A percentile compares a stretch with the other conserved stretches of the same genome.
Evolutionary conservation across 2,888 invertebrate genomes (phyloP).

Genomic region (Leucania comma): DNA sequence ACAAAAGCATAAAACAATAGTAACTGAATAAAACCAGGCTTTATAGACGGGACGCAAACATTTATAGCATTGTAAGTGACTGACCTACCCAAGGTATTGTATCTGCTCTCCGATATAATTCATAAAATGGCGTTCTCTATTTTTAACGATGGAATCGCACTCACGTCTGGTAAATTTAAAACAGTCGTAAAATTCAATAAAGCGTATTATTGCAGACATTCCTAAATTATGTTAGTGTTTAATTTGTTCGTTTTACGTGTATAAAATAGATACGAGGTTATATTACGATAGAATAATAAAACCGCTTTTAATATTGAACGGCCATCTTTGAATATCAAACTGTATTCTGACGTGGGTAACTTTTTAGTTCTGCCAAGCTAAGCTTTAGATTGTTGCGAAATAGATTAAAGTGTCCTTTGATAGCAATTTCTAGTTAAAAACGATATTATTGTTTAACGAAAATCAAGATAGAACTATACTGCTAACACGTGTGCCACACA

Average conservation of each 20-base stretch:
- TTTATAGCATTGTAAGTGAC: constrained; percentile 33
- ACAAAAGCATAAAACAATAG: constrained; percentile 25
- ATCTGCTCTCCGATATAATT: constrained; percentile 64
- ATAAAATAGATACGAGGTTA: constrained; percentile 61
- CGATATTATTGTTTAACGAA: constrained; percentile 7
- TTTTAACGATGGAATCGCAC: constrained; percentile 66
- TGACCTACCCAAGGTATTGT: constrained; percentile 42
- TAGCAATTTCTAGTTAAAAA: constrained; percentile 13
- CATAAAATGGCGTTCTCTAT: constrained; percentile 63
- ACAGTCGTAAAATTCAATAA: constrained; percentile 71
- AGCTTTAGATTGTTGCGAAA: constrained; percentile 28
- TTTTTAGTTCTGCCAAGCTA: constrained; percentile 18
- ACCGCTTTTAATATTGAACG: constrained; percentile 44
- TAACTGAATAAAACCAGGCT: constrained; percentile 24
- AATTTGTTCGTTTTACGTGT: constrained; percentile 63
- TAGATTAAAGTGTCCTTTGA: constrained; percentile 30
- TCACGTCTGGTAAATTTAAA: constrained; percentile 65
- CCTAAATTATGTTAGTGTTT: constrained; percentile 68
- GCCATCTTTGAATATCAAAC: constrained; percentile 39
- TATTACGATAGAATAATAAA: constrained; percentile 57
- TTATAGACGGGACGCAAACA: constrained; percentile 22
- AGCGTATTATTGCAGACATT: constrained; percentile 69
- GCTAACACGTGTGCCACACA: no score
- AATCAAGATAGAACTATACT: no score
- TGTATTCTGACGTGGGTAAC: constrained; percentile 40